Evolutionary conservation across 2,113 vertebrate genomes (phyloP).

Genomic region (Baryphthengus martii): DNA sequence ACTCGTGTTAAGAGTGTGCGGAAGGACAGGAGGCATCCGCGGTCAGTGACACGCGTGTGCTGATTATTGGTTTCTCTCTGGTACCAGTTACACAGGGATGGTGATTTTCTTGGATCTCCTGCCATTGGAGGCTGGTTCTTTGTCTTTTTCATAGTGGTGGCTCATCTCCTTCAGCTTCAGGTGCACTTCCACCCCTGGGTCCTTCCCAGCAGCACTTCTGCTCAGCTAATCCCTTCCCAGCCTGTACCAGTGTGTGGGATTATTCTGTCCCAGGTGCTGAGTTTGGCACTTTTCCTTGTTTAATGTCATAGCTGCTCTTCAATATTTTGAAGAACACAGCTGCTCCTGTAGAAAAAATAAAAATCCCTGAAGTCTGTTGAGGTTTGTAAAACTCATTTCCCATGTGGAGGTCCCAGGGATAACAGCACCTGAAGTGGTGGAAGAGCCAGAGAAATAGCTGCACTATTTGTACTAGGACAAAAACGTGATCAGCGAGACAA

Average conservation of each 20-base stretch:
- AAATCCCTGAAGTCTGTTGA: neutral
- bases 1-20: neutral
- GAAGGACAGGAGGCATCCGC: neutral
- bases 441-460: neutral
- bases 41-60: neutral
- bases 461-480: neutral
- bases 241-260: neutral
- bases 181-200: neutral
- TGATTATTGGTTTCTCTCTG: neutral
- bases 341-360: neutral
- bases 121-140: neutral
- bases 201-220: neutral
- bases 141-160: neutral
- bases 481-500: neutral
- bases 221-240: neutral
- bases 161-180: neutral
- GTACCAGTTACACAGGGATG: neutral
- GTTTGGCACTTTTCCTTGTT: neutral
- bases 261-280: neutral
- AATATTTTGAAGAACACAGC: neutral
- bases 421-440: neutral
- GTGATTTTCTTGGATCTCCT: neutral
- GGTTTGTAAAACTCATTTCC: neutral
- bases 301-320: neutral
- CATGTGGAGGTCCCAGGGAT: neutral